Conservation (phyloP, 2,888 invertebrate species). For the Catocala fraxini region DNA sequence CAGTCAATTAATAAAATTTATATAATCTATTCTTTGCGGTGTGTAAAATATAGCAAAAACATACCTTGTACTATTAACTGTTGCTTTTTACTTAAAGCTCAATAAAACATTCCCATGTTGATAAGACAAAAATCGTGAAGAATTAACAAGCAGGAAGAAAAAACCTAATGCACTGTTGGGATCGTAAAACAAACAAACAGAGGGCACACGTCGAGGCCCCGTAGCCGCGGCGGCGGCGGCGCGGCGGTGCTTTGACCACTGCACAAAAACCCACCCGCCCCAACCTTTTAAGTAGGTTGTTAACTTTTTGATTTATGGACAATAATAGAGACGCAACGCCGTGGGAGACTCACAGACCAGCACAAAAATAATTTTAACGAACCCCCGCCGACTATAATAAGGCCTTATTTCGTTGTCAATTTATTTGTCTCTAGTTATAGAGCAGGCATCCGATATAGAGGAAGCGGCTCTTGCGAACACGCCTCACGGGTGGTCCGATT, state of each 20-base stretch:
- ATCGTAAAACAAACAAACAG: constrained; percentile 86
- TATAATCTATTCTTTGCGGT: too few species aligned
- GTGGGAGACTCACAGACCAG: constrained; percentile 84
- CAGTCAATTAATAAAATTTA: too few species aligned
- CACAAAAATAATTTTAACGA: constrained; percentile 84
- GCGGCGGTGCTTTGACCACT: constrained; percentile 80
- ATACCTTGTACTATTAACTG: constrained; percentile 27
- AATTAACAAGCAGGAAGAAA: constrained; percentile 80
- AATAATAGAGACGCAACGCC: constrained; percentile 87
- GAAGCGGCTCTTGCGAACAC: constrained; percentile 54
- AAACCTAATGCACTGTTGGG: constrained; percentile 85
- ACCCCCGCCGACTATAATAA: constrained; percentile 82
- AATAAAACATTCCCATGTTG: constrained; percentile 66
- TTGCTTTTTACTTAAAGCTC: constrained; percentile 55
- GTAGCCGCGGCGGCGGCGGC: constrained; percentile 69
- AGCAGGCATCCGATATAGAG: constrained; percentile 50
- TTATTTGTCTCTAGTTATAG: constrained; percentile 71
- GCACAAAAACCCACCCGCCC: constrained; percentile 83
- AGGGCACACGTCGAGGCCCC: constrained; percentile 73
- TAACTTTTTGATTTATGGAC: constrained; percentile 88
- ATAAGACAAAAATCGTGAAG: constrained; percentile 80
- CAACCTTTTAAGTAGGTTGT: constrained; percentile 87
- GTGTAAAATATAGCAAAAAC: too few species aligned
- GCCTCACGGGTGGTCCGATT: constrained; percentile 71
- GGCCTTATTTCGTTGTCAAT: constrained; percentile 74